These are phyloP conservation scores for Ethmia dodecea DNA, from an alignment of 2,888 invertebrate genomes.

Conservation along the genomic window DNA sequence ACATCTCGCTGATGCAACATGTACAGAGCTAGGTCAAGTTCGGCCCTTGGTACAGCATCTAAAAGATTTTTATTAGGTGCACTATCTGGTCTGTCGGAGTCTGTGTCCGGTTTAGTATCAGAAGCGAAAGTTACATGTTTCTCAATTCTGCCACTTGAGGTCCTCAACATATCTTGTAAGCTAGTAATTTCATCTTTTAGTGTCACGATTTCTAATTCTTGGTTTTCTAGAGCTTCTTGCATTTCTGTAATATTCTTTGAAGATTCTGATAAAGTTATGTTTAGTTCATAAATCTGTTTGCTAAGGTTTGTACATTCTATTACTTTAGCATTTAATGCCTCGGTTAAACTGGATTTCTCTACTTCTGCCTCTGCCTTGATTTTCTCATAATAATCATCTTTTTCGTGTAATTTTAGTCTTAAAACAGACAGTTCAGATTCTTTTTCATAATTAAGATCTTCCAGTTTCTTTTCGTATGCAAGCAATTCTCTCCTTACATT, in stretches of 20 bases:
- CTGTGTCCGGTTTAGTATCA: slow-evolving; percentile 52
- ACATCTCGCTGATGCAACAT: slow-evolving; percentile 93
- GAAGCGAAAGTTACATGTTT: slow-evolving; percentile 68
- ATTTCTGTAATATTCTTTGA: slow-evolving; percentile 75
- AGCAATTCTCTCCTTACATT: slow-evolving; percentile 52
- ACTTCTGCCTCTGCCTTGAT: slow-evolving; percentile 36
- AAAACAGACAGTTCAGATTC: slow-evolving; percentile 73
- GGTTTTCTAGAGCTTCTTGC: slow-evolving; percentile 80
- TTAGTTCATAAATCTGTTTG: slow-evolving; percentile 72
- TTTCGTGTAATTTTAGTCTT: slow-evolving; percentile 72
- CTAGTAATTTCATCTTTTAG: slow-evolving; percentile 81
- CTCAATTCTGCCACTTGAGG: slow-evolving; percentile 51
- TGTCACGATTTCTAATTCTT: slow-evolving; percentile 85
- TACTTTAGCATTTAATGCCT: slow-evolving; percentile 59
- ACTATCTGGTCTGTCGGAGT: slow-evolving; percentile 21
- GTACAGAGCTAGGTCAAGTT: slow-evolving; percentile 88
- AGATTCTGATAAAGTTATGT: slow-evolving; percentile 72
- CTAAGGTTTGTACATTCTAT: slow-evolving; percentile 68
- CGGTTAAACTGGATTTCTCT: slow-evolving; percentile 42
- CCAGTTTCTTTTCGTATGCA: slow-evolving; percentile 60
- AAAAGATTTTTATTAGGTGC: slow-evolving; percentile 43
- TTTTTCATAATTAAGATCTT: slow-evolving; percentile 71
- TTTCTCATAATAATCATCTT: slow-evolving; percentile 44
- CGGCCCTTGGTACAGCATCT: slow-evolving; percentile 75
- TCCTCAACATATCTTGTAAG: slow-evolving; percentile 43